Conservation (phyloP, 2,888 invertebrate species). For the Pocota personata region DNA sequence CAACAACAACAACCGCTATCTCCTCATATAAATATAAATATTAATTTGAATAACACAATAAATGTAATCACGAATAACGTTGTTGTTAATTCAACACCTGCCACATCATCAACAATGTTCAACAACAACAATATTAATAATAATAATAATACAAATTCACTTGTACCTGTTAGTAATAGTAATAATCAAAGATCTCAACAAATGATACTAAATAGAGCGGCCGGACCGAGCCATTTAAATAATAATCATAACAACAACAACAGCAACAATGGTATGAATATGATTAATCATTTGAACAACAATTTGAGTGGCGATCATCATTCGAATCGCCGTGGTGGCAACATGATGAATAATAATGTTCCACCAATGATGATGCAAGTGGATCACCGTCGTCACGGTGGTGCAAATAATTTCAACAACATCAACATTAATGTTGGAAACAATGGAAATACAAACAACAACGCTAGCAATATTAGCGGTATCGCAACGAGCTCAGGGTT, state of each 20-base stretch:
- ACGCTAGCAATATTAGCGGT: conserved; percentile 70
- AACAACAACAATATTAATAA: conserved; percentile 67
- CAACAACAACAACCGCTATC: conserved; percentile 70
- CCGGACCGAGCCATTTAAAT: conserved; percentile 76
- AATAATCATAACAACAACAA: conserved; percentile 68
- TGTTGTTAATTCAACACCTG: conserved; percentile 59
- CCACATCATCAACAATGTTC: conserved; percentile 51
- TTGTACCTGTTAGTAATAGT: conserved; percentile 74
- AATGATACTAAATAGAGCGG: conserved; percentile 76
- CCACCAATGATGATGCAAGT: conserved; percentile 61
- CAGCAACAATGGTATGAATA: conserved; percentile 59
- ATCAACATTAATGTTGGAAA: conserved; percentile 36
- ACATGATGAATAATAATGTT: conserved; percentile 62
- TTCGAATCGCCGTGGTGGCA: conserved; percentile 67
- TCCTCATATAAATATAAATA: conserved; percentile 72
- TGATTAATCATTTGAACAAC: conserved; percentile 46
- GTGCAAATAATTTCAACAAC: conserved; percentile 63
- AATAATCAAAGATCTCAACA: conserved; percentile 78
- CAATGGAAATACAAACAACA: conserved; percentile 68
- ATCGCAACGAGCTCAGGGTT: conserved; percentile 78
- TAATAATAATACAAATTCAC: conserved; percentile 73
- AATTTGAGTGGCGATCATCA: conserved; percentile 69
- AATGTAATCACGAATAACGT: conserved; percentile 65
- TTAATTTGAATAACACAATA: conserved; percentile 70
- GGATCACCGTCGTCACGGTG: conserved; percentile 67